Percentiles rank a stretch among this genome's conserved stretches.
Evolutionary conservation across 2,888 invertebrate species (phyloP).

Genomic region (Agrotis segetum): DNA sequence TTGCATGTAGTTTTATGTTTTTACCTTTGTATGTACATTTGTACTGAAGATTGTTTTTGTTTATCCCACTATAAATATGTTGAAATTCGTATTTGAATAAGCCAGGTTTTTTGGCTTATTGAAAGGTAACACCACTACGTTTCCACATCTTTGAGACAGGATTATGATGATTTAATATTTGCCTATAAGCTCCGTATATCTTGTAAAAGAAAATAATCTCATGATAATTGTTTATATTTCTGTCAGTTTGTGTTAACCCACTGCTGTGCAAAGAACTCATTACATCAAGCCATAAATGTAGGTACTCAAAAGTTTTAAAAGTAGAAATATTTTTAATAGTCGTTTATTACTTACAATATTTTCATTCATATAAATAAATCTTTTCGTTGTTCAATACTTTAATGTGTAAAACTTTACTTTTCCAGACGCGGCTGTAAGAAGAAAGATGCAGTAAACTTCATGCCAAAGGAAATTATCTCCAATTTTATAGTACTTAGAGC

Average conservation of each 20-base stretch:
- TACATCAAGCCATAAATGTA: no score
- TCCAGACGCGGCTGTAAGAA: slow-evolving; percentile 63
- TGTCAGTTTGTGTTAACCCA: no score
- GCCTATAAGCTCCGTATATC: no score
- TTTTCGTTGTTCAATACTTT: neutral
- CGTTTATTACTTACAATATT: no score
- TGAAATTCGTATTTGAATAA: neutral
- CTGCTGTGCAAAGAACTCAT: no score
- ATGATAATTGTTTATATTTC: no score
- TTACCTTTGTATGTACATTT: neutral
- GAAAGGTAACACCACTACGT: neutral
- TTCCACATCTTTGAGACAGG: no score
- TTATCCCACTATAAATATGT: neutral
- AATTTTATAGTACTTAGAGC: slow-evolving; percentile 7
- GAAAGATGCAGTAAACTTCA: slow-evolving; percentile 34
- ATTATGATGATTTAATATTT: no score
- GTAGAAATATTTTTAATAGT: slow-evolving; percentile 1
- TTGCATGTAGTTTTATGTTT: slow-evolving; percentile 50
- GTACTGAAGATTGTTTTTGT: neutral
- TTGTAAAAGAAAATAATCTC: no score
- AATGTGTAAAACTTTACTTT: slow-evolving; percentile 29
- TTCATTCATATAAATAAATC: neutral
- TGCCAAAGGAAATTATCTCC: slow-evolving; percentile 68
- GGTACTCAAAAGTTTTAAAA: neutral
- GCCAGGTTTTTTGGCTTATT: neutral